Evolutionary conservation across 1,140 invertebrate species (phyloP), one percentile per base, ranked within the genome.

Genomic region (Drosophila simulans): DNA sequence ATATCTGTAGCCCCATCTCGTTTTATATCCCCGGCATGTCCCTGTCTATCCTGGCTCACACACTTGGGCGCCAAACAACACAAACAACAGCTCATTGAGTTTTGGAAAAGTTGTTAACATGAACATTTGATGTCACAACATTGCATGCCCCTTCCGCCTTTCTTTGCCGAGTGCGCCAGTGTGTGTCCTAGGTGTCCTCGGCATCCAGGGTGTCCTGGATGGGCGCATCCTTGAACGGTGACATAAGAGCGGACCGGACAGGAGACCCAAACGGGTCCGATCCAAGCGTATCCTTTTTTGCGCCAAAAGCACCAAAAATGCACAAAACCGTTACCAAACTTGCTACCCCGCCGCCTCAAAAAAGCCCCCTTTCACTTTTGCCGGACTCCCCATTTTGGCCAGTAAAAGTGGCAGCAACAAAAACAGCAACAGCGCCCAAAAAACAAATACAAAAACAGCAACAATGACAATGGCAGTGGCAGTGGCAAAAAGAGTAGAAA

Each of bases 41-140:
- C 17, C 27, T 31, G 13, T 58, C 40, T 22, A 25, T 34, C 46
- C 39, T 56, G 22, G 37, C 63, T 25, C 48, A 43, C 62, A 66
- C 48, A 22, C 11, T 65, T 35, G 60, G 70, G 76, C 73, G 66
- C 31, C 81, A 69, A 78, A 76, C 78, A 88, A 88, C 79, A 86
- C 83, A 86, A 88, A 88, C 83, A 88, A 88, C 84, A 89, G 84
- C 84, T 89, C 84, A 89, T 89, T 89, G 84, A 89, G 84, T 89
- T 88, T 83, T 83, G 80, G 84, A 88, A 88, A 88, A 88, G 83
- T 88, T 88, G 83, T 88, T 88, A 88, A 88, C 83, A 88, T 84
- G 84, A 88, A 88, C 83, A 89, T 88, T 88, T 88, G 83, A 89
- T 88, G 83, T 88, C 84, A 84, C 84, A 88, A 88, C 85, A 84